Conservation (phyloP, 64 coral and sea anemone genomes). For the Acropora tenuis region DNA sequence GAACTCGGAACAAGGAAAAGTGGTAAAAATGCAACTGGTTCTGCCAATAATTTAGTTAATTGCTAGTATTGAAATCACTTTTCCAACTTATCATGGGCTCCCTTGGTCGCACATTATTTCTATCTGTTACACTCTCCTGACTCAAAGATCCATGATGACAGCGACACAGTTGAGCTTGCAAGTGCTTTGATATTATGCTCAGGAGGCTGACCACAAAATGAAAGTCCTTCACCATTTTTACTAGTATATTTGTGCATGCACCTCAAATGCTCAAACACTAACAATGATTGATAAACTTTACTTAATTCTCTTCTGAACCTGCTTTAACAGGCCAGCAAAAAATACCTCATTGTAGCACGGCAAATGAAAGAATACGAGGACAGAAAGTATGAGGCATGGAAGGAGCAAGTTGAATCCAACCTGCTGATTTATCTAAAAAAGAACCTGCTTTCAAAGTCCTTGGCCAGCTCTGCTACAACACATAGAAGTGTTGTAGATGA, state of each 20-base stretch:
- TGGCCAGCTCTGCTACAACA: conserved; percentile 81
- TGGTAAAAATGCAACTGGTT: conserved; percentile 12
- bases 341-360: conserved; percentile 92
- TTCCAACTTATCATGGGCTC: too few species aligned
- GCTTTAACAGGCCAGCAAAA: conserved; percentile 83
- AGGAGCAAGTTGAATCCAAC: conserved; percentile 94
- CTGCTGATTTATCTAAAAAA: conserved; percentile 95
- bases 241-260: too few species aligned
- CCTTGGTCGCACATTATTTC: too few species aligned
- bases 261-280: too few species aligned
- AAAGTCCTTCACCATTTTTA: too few species aligned
- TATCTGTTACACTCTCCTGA: too few species aligned
- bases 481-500: conserved; percentile 85
- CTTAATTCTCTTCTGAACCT: neutral
- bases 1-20: conserved; percentile 95
- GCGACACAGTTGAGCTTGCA: too few species aligned
- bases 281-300: neutral
- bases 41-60: neutral
- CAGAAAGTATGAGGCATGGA: conserved; percentile 95
- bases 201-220: too few species aligned
- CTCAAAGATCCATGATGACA: too few species aligned
- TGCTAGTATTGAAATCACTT: too few species aligned
- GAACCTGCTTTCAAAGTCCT: conserved; percentile 82
- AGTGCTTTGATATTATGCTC: too few species aligned
- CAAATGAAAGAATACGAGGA: conserved; percentile 99